Conservation (phyloP, 2,797 vertebrate genomes). For the Anabas testudineus region DNA sequence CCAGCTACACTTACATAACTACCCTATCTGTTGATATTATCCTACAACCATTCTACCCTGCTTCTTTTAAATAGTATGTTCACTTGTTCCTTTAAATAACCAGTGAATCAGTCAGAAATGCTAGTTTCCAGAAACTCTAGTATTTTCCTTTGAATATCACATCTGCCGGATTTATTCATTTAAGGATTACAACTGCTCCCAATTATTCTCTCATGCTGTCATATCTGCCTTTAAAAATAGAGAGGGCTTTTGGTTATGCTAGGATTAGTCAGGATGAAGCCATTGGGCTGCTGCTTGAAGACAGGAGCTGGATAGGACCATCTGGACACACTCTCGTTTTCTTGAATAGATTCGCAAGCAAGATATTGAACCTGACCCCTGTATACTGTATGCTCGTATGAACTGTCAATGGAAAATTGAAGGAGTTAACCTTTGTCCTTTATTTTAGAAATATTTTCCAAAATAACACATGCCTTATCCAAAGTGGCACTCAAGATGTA, state of each 20-base stretch:
- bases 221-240: constrained; percentile 34
- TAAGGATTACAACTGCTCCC: constrained; percentile 51
- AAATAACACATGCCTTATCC: constrained; percentile 21
- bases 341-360: constrained; percentile 14
- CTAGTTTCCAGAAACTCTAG: constrained; percentile 24
- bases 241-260: constrained; percentile 36
- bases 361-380: constrained; percentile 18
- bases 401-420: constrained; percentile 12
- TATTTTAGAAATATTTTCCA: constrained; percentile 15
- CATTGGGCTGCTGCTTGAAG: constrained; percentile 34
- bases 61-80: constrained; percentile 9
- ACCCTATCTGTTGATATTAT: constrained; percentile 7
- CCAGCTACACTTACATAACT: constrained; percentile 2
- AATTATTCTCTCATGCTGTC: constrained; percentile 42
- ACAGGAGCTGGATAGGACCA: constrained; percentile 19
- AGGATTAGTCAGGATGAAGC: constrained; percentile 44
- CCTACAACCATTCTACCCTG: constrained; percentile 8
- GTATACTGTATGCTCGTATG: neutral
- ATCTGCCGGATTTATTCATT: constrained; percentile 55
- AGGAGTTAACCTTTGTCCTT: constrained; percentile 19
- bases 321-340: constrained; percentile 20
- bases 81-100: constrained; percentile 27
- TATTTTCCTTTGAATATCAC: constrained; percentile 38
- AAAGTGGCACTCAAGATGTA: constrained; percentile 3
- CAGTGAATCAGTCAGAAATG: constrained; percentile 18